These are phyloP conservation scores for Neuroterus valhalla DNA, from an alignment of 1,140 invertebrate genomes.

Conservation along the genomic window DNA sequence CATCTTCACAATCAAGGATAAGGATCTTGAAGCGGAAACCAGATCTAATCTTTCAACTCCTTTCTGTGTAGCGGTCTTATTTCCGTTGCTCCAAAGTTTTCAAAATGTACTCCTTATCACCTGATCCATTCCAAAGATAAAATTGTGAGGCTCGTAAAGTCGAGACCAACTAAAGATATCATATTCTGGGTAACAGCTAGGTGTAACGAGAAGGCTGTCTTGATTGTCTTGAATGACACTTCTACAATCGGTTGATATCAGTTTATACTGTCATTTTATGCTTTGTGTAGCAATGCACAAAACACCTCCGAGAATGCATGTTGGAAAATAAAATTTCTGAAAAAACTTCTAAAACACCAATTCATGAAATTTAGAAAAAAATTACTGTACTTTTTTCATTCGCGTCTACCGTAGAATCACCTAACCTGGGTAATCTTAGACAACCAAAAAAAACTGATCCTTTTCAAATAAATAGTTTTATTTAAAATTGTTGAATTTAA, in stretches of 20 bases:
- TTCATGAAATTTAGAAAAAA: too few relatives aligned
- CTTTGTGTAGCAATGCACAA: background rate
- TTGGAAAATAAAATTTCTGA: background rate
- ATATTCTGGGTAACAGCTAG: background rate
- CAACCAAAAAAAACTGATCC: too few relatives aligned
- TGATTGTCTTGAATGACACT: background rate
- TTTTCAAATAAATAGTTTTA: too few relatives aligned
- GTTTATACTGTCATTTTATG: background rate
- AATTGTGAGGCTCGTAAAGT: constrained; percentile 8
- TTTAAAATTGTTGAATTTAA: too few relatives aligned
- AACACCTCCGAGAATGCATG: background rate
- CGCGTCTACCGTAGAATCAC: too few relatives aligned
- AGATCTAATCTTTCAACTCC: too few relatives aligned
- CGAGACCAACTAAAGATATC: background rate
- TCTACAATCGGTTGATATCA: constrained; percentile 2
- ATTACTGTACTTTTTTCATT: too few relatives aligned
- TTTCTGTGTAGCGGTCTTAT: too few relatives aligned
- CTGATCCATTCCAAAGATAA: background rate
- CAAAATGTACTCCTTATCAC: background rate
- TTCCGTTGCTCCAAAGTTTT: background rate
- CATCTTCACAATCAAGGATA: too few relatives aligned
- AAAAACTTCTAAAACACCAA: too few relatives aligned
- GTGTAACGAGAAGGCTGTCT: background rate
- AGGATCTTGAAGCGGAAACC: too few relatives aligned
- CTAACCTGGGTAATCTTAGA: too few relatives aligned